These are phyloP conservation scores for Caenorhabditis panamensis DNA, from an alignment of 2,888 invertebrate genomes.

Conservation along the genomic window DNA sequence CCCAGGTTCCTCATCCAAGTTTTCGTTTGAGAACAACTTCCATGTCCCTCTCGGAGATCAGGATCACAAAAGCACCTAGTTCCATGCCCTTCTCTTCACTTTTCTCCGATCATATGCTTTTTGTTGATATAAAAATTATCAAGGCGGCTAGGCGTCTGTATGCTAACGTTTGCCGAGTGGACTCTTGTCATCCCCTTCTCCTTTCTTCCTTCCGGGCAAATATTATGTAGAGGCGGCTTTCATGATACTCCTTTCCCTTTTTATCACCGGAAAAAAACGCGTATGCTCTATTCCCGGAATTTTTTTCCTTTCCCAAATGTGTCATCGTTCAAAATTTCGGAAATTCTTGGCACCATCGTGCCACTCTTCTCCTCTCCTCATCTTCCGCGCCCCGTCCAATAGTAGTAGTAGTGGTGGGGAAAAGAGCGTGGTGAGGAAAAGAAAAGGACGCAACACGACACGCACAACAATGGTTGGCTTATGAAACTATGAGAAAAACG, in stretches of 20 bases:
- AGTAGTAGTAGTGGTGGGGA: constrained; percentile 16
- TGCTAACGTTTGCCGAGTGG: constrained; percentile 17
- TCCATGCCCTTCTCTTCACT: not conserved
- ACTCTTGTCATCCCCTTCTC: constrained; percentile 9
- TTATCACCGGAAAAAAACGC: constrained; percentile 6
- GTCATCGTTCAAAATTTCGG: constrained; percentile 20
- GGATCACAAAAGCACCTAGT: too few species aligned
- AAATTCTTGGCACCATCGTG: not conserved
- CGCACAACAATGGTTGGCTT: constrained; percentile 51
- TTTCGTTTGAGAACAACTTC: not conserved
- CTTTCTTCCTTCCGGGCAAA: constrained; percentile 5
- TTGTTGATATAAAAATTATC: constrained; percentile 27
- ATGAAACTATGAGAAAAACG: constrained; percentile 62
- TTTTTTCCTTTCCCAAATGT: constrained; percentile 8
- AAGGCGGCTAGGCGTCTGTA: not conserved
- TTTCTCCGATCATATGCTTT: not conserved
- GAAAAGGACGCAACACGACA: constrained; percentile 12
- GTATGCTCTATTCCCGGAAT: not conserved
- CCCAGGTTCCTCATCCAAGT: too few species aligned
- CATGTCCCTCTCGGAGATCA: too few species aligned
- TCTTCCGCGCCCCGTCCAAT: not conserved
- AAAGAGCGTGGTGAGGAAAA: not conserved
- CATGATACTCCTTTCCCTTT: not conserved
- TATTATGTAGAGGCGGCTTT: not conserved
- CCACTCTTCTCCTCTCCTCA: not conserved